phyloP scores from a whole-genome alignment of 2,797 vertebrate species.

The Sebastes minor region DNA sequence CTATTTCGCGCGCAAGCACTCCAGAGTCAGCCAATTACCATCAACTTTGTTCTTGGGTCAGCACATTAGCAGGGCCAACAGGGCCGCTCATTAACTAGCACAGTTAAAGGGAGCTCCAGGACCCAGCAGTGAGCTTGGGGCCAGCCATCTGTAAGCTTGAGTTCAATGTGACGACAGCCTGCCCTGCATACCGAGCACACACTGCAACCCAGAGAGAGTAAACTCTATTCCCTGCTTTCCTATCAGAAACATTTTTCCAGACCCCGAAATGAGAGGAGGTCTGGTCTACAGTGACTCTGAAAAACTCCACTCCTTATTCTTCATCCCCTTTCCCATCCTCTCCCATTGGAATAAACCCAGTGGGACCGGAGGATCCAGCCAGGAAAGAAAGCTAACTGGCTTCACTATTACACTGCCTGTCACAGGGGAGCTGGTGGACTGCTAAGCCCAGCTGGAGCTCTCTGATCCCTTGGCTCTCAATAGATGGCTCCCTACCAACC shows the following conservation, averaged over 20 bases:
- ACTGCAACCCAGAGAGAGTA: constrained; percentile 24
- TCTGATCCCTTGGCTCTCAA: constrained; percentile 45
- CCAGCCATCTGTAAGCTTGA: constrained; percentile 46
- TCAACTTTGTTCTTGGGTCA: constrained; percentile 59
- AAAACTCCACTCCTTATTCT: constrained; percentile 36
- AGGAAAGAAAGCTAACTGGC: constrained; percentile 52
- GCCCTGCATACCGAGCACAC: constrained; percentile 44
- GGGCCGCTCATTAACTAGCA: constrained; percentile 57
- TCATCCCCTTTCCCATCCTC: not conserved
- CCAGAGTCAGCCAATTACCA: constrained; percentile 54
- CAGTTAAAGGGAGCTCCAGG: constrained; percentile 47
- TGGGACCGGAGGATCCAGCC: constrained; percentile 35
- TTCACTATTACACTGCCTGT: constrained; percentile 37
- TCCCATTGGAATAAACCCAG: constrained; percentile 34
- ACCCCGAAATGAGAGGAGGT: constrained; percentile 40
- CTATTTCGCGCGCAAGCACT: constrained; percentile 22
- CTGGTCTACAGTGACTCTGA: constrained; percentile 36
- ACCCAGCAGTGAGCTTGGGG: constrained; percentile 48
- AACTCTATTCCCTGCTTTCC: constrained; percentile 1
- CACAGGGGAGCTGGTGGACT: constrained; percentile 52
- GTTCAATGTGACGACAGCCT: constrained; percentile 37
- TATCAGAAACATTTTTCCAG: constrained; percentile 54
- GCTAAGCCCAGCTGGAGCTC: constrained; percentile 55
- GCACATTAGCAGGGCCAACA: constrained; percentile 41
- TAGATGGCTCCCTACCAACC: constrained; percentile 8